Conservation (phyloP, 2,888 invertebrate genomes). For the Liposcelis brunnea region DNA sequence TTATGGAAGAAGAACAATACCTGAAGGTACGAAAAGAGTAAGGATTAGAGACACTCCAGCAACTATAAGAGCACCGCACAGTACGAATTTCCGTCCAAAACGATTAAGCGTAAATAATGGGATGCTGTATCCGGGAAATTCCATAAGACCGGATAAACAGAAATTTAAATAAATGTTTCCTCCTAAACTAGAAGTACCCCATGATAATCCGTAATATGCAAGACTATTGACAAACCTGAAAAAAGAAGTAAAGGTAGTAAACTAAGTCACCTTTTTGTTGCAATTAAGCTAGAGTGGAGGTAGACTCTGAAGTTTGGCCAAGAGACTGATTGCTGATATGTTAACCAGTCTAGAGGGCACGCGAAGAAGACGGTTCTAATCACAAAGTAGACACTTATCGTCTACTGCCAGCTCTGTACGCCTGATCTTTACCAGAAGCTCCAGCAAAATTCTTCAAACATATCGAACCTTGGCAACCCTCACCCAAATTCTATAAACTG, state of each 20-base stretch:
- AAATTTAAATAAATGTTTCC: constrained; percentile 58
- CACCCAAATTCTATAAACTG: too few relatives aligned
- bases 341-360: too few relatives aligned
- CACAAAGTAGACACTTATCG: too few relatives aligned
- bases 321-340: background rate
- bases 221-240: constrained; percentile 55
- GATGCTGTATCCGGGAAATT: constrained; percentile 53
- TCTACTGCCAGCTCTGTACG: too few relatives aligned
- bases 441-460: too few relatives aligned
- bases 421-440: too few relatives aligned
- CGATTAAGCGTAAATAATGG: constrained; percentile 46
- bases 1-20: constrained; percentile 23
- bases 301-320: background rate
- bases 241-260: constrained; percentile 11
- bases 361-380: too few relatives aligned
- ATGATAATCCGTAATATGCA: constrained; percentile 60
- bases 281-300: background rate
- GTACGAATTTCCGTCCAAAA: constrained; percentile 48
- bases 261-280: background rate
- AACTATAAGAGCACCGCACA: constrained; percentile 49
- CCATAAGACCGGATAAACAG: constrained; percentile 54
- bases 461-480: too few relatives aligned
- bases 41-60: constrained; percentile 40
- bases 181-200: constrained; percentile 53
- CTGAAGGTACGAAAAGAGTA: constrained; percentile 37